These are phyloP conservation scores for Gallirallus australis DNA, from an alignment of 2,797 vertebrate species.

Conservation along the genomic window DNA sequence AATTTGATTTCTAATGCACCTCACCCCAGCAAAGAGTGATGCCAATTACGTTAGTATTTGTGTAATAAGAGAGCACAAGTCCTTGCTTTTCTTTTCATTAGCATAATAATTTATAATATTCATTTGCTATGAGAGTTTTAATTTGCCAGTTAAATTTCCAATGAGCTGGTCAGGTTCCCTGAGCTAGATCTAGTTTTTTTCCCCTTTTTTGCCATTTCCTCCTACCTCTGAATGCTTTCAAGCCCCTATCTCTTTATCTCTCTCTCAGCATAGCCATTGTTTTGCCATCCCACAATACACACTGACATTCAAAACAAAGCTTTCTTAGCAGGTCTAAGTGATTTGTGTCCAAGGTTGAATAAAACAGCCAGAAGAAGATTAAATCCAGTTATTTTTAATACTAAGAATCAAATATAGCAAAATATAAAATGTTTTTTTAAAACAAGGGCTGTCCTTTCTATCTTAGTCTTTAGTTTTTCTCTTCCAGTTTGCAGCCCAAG, in stretches of 20 bases:
- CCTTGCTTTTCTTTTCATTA: neutral
- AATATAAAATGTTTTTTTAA: neutral
- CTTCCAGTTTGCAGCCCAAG: neutral
- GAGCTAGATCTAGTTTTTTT: neutral
- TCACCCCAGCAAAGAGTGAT: neutral
- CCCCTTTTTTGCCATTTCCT: neutral
- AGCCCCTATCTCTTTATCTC: neutral
- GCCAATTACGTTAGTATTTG: neutral
- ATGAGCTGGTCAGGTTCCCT: neutral
- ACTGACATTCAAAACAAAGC: neutral
- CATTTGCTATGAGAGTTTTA: neutral
- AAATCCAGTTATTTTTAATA: neutral
- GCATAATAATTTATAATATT: neutral
- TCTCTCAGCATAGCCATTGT: neutral
- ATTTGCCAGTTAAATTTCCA: neutral
- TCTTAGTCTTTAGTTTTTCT: neutral
- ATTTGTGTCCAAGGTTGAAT: neutral
- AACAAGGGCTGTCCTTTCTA: neutral
- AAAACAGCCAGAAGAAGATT: neutral
- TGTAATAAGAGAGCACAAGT: neutral
- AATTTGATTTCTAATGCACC: neutral
- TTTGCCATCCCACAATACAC: neutral
- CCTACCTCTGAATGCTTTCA: neutral
- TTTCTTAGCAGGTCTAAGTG: neutral
- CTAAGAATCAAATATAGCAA: neutral